Base-by-base conservation (phyloP, 2,888 invertebrate genomes). In the Apoda limacodes region DNA sequence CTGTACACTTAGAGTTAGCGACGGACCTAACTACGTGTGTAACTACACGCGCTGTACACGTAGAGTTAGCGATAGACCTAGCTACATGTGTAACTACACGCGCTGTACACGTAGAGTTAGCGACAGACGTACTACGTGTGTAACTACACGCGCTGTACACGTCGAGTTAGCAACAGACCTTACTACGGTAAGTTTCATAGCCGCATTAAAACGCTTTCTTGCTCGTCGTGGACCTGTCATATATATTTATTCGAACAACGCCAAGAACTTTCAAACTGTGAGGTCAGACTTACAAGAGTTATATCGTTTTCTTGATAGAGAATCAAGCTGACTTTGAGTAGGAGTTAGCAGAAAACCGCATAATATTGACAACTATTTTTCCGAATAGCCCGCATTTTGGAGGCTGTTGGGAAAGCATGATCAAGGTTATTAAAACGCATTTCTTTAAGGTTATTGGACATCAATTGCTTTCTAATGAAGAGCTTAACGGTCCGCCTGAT, bases 211-310 rank as follows among this genome's bases (percentile, higher is more conserved):
- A 13, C 32, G 41, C 3, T 43, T 39, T 28, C 24, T 43, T 3
- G 25, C 44, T 10, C 36, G 40, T 9, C 36, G 44, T 5, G 40
- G 44, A n/a, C 39, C 42, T n/a, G 33, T 35, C 9, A 13, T 11
- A 9, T 10, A 22, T 10, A 15, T 38, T 13, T 32, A 28, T 20
- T 32, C 37, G 13, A 40, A 42, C 25, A 40, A 40, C 11, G 39
- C 36, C 2, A 36, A 30, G 3, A 38, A 38, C 15, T 40, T 31
- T 28, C 28, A 32, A 10, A 37, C 35, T n/a, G 42, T 36, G 4
- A 4, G 15, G 6, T 25, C 21, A 12, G 30, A 30, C 6, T 12
- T 37, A 7, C 13, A 10, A 4, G 36, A 34, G 12, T 26, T 34
- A 6, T 25, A 32, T 13, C 20, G 27, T 6, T 23, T 34, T 34